Percentiles rank a stretch among this genome's conserved stretches.
These are phyloP conservation scores for Aegithalos caudatus DNA, from an alignment of 2,113 vertebrate species.

Conservation along the genomic window DNA sequence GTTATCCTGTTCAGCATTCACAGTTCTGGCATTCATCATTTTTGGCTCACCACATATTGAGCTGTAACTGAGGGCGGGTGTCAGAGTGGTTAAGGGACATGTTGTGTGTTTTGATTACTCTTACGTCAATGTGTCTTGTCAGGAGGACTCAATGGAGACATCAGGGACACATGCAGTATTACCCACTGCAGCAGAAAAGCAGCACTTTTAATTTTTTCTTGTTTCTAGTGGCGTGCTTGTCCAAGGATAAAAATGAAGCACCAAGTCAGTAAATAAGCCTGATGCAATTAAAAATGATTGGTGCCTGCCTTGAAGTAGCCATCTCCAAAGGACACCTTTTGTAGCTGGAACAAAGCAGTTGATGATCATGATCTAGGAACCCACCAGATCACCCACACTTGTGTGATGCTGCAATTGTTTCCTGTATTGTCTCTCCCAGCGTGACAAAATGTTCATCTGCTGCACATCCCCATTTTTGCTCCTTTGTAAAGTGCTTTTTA, in stretches of 20 bases:
- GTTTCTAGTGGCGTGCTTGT: neutral
- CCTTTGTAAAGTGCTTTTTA: neutral
- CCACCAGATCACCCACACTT: neutral
- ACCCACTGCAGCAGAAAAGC: neutral
- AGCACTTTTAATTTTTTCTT: neutral
- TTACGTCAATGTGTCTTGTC: neutral
- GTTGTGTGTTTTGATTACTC: neutral
- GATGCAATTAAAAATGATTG: neutral
- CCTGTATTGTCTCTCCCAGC: accelerated
- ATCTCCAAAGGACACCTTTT: neutral
- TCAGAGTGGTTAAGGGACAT: neutral
- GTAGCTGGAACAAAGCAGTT: neutral
- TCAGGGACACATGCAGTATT: neutral
- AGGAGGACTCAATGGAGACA: neutral
- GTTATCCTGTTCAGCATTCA: neutral
- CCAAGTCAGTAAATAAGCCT: neutral
- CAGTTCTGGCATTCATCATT: neutral
- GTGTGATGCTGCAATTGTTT: neutral
- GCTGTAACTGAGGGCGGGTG: neutral
- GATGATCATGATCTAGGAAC: neutral
- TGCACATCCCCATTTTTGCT: neutral
- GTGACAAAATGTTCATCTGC: neutral
- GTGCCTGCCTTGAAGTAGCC: neutral
- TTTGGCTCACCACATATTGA: neutral
- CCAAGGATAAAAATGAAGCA: neutral